Conservation (phyloP, 2,113 vertebrate genomes). For the Brachyistius frenatus region DNA sequence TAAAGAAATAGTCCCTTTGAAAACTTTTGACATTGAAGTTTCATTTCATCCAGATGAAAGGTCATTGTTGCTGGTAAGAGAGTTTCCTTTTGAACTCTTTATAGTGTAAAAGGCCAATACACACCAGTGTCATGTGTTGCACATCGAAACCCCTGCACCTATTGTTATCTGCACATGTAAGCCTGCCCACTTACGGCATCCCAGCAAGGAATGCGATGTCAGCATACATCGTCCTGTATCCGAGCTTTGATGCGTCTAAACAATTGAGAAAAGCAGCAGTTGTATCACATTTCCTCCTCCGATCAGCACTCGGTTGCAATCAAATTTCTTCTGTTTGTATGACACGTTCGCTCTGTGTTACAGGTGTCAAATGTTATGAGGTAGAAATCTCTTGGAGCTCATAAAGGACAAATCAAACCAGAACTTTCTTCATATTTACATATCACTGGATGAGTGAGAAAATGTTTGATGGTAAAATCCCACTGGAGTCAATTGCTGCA, state of each 20-base stretch:
- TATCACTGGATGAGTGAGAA: no score
- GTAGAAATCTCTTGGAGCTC: background rate
- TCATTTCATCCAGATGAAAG: no score
- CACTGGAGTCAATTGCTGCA: background rate
- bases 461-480: background rate
- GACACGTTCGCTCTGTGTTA: background rate
- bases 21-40: no score
- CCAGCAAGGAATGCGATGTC: background rate
- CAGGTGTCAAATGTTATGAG: background rate
- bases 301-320: background rate
- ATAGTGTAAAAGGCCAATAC: no score
- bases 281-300: background rate
- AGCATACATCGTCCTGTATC: background rate
- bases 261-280: background rate
- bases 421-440: background rate
- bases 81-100: no score
- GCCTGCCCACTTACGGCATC: no score
- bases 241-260: background rate
- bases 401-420: background rate
- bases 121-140: no score
- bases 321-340: background rate
- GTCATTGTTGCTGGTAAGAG: no score
- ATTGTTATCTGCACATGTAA: no score
- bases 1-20: no score
- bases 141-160: no score